A percentile compares a stretch with the other conserved stretches of the same genome.
These are phyloP conservation scores for Athrips mouffetella DNA, from an alignment of 2,888 invertebrate species.

Conservation along the genomic window DNA sequence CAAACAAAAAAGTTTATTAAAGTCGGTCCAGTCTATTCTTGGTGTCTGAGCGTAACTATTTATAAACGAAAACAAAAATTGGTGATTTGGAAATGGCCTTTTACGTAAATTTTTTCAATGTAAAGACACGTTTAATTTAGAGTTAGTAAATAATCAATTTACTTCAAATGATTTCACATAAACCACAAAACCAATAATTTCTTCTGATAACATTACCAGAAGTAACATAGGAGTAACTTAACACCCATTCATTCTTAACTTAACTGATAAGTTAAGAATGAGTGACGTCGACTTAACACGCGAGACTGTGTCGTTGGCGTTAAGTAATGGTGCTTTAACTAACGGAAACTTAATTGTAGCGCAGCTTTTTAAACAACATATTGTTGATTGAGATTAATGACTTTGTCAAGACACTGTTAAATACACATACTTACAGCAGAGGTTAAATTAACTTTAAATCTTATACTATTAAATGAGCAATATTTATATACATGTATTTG, in stretches of 20 bases:
- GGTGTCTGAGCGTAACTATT: too few relatives aligned
- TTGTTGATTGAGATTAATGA: neutral
- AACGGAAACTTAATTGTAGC: conserved; percentile 2
- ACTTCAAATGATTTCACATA: neutral
- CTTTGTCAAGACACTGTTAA: neutral
- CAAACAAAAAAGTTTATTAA: too few relatives aligned
- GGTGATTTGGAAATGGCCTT: too few relatives aligned
- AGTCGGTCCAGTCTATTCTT: too few relatives aligned
- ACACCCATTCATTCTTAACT: conserved; percentile 9
- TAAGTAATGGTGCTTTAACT: conserved; percentile 12
- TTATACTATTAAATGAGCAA: too few relatives aligned
- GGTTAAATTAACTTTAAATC: too few relatives aligned
- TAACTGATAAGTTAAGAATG: conserved; percentile 8
- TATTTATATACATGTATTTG: too few relatives aligned
- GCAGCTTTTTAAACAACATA: neutral
- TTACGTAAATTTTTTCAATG: too few relatives aligned
- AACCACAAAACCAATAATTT: too few relatives aligned
- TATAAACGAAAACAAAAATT: too few relatives aligned
- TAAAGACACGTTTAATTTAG: too few relatives aligned
- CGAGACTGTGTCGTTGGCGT: conserved; percentile 5
- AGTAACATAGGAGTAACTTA: conserved; percentile 4
- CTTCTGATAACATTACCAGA: neutral
- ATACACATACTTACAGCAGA: too few relatives aligned
- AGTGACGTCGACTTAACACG: conserved; percentile 14
- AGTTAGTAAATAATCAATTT: neutral